Base-by-base conservation (phyloP, 1,140 invertebrate genomes). In the Drosophila novamexicana region DNA sequence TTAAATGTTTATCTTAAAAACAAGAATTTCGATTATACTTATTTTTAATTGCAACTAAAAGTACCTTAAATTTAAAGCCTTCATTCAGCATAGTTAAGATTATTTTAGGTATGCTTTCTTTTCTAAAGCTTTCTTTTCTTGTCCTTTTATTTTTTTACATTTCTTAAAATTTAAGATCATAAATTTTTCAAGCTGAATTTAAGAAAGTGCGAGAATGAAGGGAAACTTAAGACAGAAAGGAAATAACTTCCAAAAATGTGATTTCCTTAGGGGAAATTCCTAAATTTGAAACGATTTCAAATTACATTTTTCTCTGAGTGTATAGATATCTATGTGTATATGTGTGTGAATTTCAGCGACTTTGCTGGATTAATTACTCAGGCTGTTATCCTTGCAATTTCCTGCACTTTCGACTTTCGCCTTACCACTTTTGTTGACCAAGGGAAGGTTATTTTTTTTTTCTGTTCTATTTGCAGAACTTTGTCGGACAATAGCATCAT, bases 401-500 rank as follows among this genome's bases (percentile, higher is more conserved):
- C 81, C 78, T 90, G 77, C 77, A 78, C 75, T 81, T 86, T 79
- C 64, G 7, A 42, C 52, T 54, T 75, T 40, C 62, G 40, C 39
- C 66, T 80, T 59, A 63, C 49, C 91, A 77, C 70, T 82, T 67
- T 91, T 90, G 73, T 86, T 83, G 72, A 82, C 81, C 66, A 66
- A 79, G 71, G 79, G 83, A 72, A 65, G 71, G 75, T 79, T 86
- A 82, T 61, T 29, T 29, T 29, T 29, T 6, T 61, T 29, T 29
- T 29, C 5, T 5, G 22, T 18, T 49, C 47, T 72, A 79, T 88
- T 94, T 94, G 75, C 93, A 94, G 94, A 90, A 93, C 94, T 54
- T 88, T 94, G 65, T 93, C 93, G 49, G 94, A 94, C 85, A 95
- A 95, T 92, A 93, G 93, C 82, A 84, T 94, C 81, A 92, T 92